Conservation (phyloP, 2,888 invertebrate genomes). For the Tipula lateralis region DNA sequence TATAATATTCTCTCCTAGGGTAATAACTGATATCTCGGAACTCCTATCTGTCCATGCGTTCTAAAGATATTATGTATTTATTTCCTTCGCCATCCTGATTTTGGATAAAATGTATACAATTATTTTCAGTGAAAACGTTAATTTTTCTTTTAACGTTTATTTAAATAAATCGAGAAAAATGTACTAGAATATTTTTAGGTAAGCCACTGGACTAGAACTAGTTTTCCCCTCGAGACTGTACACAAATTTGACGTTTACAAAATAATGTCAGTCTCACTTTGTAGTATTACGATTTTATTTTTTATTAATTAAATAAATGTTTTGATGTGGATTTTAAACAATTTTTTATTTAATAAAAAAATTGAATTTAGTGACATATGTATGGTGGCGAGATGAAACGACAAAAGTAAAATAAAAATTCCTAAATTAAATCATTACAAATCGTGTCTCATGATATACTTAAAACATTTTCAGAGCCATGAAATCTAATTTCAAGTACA, state of each 20-base stretch:
- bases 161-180: too few relatives aligned
- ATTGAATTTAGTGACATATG: neutral
- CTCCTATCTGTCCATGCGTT: too few relatives aligned
- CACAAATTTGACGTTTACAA: neutral
- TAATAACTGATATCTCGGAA: too few relatives aligned
- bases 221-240: neutral
- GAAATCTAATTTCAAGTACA: neutral
- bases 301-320: neutral
- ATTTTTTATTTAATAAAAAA: neutral
- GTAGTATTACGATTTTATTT: neutral
- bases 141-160: too few relatives aligned
- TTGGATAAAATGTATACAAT: neutral
- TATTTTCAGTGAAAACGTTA: too few relatives aligned
- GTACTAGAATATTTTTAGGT: too few relatives aligned
- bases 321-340: slow-evolving; percentile 2
- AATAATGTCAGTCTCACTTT: neutral
- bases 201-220: neutral
- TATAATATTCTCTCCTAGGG: too few relatives aligned
- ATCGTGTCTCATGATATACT: neutral
- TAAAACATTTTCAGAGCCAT: neutral
- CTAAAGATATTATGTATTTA: too few relatives aligned
- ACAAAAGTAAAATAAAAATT: neutral
- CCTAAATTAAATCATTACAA: neutral
- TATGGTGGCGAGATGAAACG: slow-evolving; percentile 11
- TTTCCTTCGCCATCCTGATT: too few relatives aligned